Evolutionary conservation across 2,888 invertebrate species (phyloP).

Genomic region (Allophyes oxyacanthae): DNA sequence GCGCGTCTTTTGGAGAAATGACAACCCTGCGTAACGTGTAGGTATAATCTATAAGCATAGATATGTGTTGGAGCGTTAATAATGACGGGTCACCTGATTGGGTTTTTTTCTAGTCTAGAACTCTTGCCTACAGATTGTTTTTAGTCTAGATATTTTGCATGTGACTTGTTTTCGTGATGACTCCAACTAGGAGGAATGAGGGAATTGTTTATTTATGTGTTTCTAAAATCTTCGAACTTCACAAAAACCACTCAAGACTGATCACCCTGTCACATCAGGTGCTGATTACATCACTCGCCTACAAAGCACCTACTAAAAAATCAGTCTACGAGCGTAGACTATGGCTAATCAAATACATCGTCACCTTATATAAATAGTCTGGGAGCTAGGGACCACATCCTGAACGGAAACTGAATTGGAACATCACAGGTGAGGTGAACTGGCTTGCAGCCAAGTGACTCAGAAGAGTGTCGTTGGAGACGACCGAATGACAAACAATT

Average conservation of each 20-base stretch:
- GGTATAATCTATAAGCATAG: no score
- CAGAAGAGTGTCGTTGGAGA: slow-evolving; percentile 57
- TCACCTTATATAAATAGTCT: slow-evolving; percentile 77
- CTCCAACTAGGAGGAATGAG: neutral
- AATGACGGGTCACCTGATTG: slow-evolving; percentile 1
- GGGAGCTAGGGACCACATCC: slow-evolving; percentile 70
- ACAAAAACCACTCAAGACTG: slow-evolving; percentile 7
- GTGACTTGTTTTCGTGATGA: neutral
- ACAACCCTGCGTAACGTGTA: no score
- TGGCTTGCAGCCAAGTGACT: slow-evolving; percentile 78
- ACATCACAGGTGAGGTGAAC: slow-evolving; percentile 79
- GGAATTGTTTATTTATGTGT: no score
- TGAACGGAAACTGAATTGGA: slow-evolving; percentile 77
- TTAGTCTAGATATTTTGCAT: neutral
- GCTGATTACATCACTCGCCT: slow-evolving; percentile 33
- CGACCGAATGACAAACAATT: slow-evolving; percentile 57
- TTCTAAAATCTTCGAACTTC: neutral
- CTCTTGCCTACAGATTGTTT: no score
- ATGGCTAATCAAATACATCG: slow-evolving; percentile 69
- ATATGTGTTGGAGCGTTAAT: slow-evolving; percentile 4
- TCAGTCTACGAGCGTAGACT: slow-evolving; percentile 58
- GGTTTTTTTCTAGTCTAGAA: neutral
- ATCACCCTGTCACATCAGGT: slow-evolving; percentile 10
- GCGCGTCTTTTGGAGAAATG: slow-evolving; percentile 15
- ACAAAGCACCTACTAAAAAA: slow-evolving; percentile 41